These are phyloP conservation scores for Perodicticus potto DNA, from an alignment of 2,797 vertebrate species.

Conservation along the genomic window DNA sequence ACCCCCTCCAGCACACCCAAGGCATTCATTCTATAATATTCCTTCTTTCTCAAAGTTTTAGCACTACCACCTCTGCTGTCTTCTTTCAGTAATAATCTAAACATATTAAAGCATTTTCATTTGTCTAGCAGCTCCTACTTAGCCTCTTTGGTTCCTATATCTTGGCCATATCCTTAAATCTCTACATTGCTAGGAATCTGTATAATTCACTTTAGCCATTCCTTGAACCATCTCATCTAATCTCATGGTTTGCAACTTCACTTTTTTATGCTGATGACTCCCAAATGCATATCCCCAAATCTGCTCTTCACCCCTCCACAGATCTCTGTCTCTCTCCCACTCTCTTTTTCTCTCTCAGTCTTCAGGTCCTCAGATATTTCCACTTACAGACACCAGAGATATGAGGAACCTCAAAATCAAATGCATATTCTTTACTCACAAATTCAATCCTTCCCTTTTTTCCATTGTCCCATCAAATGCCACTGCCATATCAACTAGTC, in stretches of 20 bases:
- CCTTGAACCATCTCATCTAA: not conserved
- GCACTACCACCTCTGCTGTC: not conserved
- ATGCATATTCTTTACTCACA: not conserved
- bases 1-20: not conserved
- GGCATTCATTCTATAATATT: not conserved
- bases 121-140: not conserved
- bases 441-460: not conserved
- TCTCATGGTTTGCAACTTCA: not conserved
- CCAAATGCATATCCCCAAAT: not conserved
- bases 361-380: not conserved
- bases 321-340: not conserved
- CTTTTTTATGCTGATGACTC: not conserved
- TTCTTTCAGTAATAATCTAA: slow-evolving; percentile 11
- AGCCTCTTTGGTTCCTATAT: not conserved
- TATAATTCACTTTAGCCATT: not conserved
- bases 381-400: not conserved
- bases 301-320: not conserved
- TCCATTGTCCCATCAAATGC: not conserved
- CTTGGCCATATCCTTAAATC: not conserved
- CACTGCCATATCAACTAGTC: not conserved
- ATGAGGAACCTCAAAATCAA: not conserved
- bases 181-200: not conserved
- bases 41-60: not conserved
- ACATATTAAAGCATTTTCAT: not conserved
- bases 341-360: not conserved